Evolutionary conservation across 2,888 invertebrate species (phyloP), one percentile per base, ranked within the genome.

Genomic region (Drosophila leonis): DNA sequence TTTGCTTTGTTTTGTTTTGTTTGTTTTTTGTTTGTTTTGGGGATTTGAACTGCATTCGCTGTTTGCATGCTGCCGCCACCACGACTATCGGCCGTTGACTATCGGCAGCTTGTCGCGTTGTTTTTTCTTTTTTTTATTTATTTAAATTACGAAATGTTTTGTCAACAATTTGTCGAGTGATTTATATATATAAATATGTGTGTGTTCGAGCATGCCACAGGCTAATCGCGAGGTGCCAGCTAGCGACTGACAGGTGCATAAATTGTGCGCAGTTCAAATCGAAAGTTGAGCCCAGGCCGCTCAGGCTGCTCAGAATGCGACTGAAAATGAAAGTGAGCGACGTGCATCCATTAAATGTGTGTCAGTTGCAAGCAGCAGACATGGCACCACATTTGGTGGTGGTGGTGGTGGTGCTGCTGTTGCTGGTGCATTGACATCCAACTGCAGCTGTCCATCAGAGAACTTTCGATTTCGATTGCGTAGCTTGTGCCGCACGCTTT

Each of bases 111-210:
- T 75, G 79, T 77, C 70, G 73, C 60, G 57, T 54, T 61, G 42
- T 15, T 48, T 12, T 10, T 31, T n/a, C n/a, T 46, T 9, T n/a
- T 49, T 48, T 49, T 49, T 62, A 49, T 62, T 86, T 85, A 89
- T 88, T 89, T 81, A 85, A 87, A 89, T 87, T 89, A 88, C 83
- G 77, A 87, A 87, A 86, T 86, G 90, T 78, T 86, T 87, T 87
- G 87, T 89, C 90, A 88, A 89, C 87, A 87, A 89, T 88, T 87
- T 89, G 90, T 87, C 88, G 70, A 72, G 73, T 89, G 87, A 86
- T 84, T 86, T 86, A 87, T 89, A 73, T 33, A 49, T 18, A 33
- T 1, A 4, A 13, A 13, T 51, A 20, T 51, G 49, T 37, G 24
- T n/a, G n/a, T 27, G 18, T 35, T 15, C 12, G 51, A 51, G 20